Evolutionary conservation across 1,140 invertebrate species (phyloP).

Genomic region (Colletes latitarsis): DNA sequence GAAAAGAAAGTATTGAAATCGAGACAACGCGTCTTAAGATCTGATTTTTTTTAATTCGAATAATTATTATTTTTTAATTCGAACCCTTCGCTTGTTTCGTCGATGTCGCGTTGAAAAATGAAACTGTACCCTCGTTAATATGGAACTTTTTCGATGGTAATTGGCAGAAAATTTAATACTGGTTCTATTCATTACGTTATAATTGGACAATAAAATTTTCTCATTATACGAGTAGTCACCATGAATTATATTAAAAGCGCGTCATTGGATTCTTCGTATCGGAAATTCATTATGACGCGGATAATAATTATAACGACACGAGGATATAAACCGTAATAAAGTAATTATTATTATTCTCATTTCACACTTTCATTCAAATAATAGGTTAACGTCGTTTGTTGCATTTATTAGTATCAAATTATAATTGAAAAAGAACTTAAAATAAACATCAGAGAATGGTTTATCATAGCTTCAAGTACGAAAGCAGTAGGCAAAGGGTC

Average conservation of each 20-base stretch:
- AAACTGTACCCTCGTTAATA: not conserved
- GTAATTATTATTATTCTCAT: not conserved
- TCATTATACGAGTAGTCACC: not conserved
- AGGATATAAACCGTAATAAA: not conserved
- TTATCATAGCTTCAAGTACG: no score
- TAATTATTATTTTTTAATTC: no score
- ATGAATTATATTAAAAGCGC: not conserved
- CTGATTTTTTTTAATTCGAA: no score
- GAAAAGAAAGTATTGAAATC: no score
- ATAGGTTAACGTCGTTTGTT: not conserved
- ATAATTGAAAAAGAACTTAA: no score
- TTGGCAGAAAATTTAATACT: not conserved
- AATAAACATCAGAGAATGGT: no score
- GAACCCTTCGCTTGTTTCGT: no score
- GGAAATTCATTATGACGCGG: not conserved
- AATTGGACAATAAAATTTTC: not conserved
- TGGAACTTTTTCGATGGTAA: no score
- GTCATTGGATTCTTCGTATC: not conserved
- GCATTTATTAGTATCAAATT: not conserved
- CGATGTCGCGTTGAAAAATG: not conserved
- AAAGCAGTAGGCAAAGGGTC: no score
- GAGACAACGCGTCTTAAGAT: no score
- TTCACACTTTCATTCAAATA: not conserved
- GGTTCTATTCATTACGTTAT: not conserved
- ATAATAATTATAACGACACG: conserved; percentile 8